Evolutionary conservation across 2,888 invertebrate genomes (phyloP), one percentile per base, ranked within the genome.

Genomic region (Trimorus sp.): DNA sequence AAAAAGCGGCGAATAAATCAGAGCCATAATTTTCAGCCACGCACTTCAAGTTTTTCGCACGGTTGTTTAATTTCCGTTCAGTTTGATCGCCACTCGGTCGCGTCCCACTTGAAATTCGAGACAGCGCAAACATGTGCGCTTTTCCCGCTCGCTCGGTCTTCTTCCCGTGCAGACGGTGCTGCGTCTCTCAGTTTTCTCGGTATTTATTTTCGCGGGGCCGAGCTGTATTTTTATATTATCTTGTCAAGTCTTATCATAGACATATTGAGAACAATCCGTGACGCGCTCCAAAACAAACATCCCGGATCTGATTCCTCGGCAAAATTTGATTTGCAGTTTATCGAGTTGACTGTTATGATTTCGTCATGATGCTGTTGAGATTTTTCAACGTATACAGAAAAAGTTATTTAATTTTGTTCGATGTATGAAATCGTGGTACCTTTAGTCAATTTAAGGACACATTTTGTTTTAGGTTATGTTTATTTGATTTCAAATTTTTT

Each of bases 41-140:
- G 58, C 69, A 48, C 37, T 63, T 56, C 36, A 56, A 56, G 60
- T 56, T 63, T 63, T 73, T 73, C 73, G 63, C 36, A 56, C 63
- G 48, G 54, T 54, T 63, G 73, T 73, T 73, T 63, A 73, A 73
- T 73, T 73, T 73, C 73, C 73, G 73, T 73, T 63, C 15, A 56
- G 48, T 51, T 56, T 37, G 54, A 63, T 63, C 26, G 54, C 38
- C 54, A 63, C 63, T 71, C 48, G 4, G 49, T 59, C n/a, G 59
- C 14, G 12, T 37, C 36, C 68, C 69, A 60, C 71, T 71, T 71
- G 62, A 60, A 60, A 62, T 71, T 62, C 60, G 71, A 71, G 60
- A 71, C 59, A 60, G 48, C 54, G 14, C 69, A 37, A 58, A 51
- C 45, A 38, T 60, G 60, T 26, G 51, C 56, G 51, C 51, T 59